Evolutionary conservation across 2,797 vertebrate species (phyloP).

Genomic region (Adrianichthys oophorus): DNA sequence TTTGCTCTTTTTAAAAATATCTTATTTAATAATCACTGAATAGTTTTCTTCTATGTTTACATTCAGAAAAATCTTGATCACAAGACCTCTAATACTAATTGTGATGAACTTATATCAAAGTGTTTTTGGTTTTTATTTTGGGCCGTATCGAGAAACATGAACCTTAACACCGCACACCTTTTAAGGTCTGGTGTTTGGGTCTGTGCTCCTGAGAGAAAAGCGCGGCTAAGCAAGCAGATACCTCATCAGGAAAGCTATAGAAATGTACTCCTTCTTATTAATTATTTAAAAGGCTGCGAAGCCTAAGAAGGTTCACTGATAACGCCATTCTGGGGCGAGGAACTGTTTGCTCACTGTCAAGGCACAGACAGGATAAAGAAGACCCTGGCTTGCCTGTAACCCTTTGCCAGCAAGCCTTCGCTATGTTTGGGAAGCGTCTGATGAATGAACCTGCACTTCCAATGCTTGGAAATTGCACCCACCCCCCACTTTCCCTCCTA

Average conservation of each 20-base stretch:
- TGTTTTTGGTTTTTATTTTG: too few species aligned
- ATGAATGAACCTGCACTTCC: conserved; percentile 59
- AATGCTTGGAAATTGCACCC: conserved; percentile 29
- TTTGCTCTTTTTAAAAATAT: too few species aligned
- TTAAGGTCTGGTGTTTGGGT: conserved; percentile 4
- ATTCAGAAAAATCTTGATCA: too few species aligned
- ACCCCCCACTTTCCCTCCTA: conserved; percentile 2
- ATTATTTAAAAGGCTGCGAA: conserved; percentile 66
- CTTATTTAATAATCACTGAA: too few species aligned
- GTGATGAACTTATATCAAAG: too few species aligned
- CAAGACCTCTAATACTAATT: too few species aligned
- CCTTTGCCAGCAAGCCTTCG: conserved; percentile 19
- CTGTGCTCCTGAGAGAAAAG: conserved; percentile 17
- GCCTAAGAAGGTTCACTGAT: conserved; percentile 51
- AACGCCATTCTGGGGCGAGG: conserved; percentile 54
- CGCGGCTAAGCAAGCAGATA: conserved; percentile 47
- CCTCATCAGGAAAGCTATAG: conserved; percentile 57
- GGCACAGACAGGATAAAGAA: conserved; percentile 39
- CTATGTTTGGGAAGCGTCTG: conserved; percentile 52
- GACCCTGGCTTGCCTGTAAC: conserved; percentile 22
- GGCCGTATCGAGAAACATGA: too few species aligned
- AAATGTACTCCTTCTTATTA: conserved; percentile 58
- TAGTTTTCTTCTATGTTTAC: too few species aligned
- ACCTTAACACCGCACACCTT: neutral
- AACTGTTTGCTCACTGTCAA: conserved; percentile 49